Evolutionary conservation across 2,113 vertebrate genomes (phyloP).

Genomic region (Centropristis striata): DNA sequence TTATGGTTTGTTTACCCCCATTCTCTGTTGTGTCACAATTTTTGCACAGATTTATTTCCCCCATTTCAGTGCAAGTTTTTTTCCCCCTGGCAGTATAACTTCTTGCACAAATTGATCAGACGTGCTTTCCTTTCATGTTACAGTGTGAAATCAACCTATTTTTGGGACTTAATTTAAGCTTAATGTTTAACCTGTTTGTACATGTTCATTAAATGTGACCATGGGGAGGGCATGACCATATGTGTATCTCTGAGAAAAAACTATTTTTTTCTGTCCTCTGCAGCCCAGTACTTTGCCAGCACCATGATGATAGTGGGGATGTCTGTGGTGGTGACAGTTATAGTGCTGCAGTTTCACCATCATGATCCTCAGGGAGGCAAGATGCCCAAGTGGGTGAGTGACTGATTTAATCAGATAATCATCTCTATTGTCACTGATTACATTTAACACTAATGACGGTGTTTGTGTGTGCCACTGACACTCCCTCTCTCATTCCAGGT

Average conservation of each 20-base stretch:
- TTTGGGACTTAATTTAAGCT: conserved; percentile 8
- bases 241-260: neutral
- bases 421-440: neutral
- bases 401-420: neutral
- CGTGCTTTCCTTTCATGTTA: conserved; percentile 43
- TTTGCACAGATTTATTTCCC: conserved; percentile 17
- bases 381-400: conserved; percentile 94
- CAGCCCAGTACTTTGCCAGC: conserved; percentile 95
- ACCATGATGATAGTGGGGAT: conserved; percentile 95
- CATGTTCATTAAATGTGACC: conserved; percentile 21
- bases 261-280: conserved; percentile 22
- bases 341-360: conserved; percentile 94
- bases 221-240: neutral
- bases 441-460: neutral
- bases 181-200: conserved; percentile 22
- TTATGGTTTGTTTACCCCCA: conserved; percentile 49
- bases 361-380: conserved; percentile 93
- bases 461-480: neutral
- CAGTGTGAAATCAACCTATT: conserved; percentile 57
- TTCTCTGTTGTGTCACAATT: conserved; percentile 32
- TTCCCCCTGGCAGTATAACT: conserved; percentile 31
- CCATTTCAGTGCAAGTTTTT: conserved; percentile 26
- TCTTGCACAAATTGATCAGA: conserved; percentile 21
- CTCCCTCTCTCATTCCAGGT: conserved; percentile 82
- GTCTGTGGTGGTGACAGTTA: conserved; percentile 93